Percentiles rank a stretch among this genome's conserved stretches.
Conservation (phyloP, 2,113 vertebrate species). For the Columbina picui region DNA sequence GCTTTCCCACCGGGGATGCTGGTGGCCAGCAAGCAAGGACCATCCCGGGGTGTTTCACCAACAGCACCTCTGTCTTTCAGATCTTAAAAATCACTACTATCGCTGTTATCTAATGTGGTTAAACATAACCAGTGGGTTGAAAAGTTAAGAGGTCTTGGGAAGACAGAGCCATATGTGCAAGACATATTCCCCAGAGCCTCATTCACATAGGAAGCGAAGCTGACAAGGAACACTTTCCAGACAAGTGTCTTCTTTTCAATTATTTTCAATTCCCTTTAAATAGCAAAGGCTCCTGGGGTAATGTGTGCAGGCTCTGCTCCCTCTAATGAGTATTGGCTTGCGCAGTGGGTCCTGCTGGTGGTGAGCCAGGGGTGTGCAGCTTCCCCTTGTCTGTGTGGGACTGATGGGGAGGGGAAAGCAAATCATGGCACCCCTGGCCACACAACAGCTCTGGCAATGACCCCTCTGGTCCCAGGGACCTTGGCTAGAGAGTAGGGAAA, state of each 20-base stretch:
- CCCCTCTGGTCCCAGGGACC: not conserved
- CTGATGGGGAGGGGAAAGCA: not conserved
- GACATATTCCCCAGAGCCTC: not conserved
- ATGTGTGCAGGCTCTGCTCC: not conserved
- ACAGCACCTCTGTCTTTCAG: not conserved
- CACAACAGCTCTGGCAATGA: not conserved
- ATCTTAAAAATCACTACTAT: not conserved
- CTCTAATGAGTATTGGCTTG: not conserved
- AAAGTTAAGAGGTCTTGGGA: not conserved
- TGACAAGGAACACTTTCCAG: constrained; percentile 28
- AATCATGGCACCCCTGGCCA: not conserved
- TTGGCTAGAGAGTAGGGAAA: not conserved
- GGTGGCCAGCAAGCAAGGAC: not conserved
- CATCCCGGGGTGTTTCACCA: not conserved
- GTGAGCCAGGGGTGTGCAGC: not conserved
- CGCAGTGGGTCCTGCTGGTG: not conserved
- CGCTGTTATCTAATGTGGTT: accelerated
- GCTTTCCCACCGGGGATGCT: not conserved
- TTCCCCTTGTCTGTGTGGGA: not conserved
- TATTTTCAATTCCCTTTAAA: constrained; percentile 2
- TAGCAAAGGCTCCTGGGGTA: not conserved
- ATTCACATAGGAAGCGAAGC: not conserved
- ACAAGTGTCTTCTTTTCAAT: constrained; percentile 23
- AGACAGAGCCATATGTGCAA: not conserved
- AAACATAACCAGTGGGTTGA: not conserved